phyloP scores from a whole-genome alignment of 1,140 invertebrate genomes.

The Neodiprion pinetum region DNA sequence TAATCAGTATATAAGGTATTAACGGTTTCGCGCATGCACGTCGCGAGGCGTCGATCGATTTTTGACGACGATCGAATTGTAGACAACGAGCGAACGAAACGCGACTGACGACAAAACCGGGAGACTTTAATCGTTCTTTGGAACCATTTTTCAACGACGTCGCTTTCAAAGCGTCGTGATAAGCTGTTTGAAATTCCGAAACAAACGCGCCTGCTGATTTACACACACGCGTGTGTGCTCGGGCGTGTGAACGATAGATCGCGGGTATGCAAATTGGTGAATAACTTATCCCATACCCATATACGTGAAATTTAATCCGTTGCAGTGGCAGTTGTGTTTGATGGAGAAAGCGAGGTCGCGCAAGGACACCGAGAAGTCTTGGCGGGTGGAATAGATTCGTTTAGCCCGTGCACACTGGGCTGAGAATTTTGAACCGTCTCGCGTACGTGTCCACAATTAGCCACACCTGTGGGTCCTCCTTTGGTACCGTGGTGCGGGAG shows the following conservation, averaged over 20 bases:
- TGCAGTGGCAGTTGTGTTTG: neutral
- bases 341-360: neutral
- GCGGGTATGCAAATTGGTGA: neutral
- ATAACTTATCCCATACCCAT: neutral
- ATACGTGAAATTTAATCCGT: neutral
- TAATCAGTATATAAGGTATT: neutral
- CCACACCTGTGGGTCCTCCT: neutral
- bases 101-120: too few species aligned
- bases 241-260: neutral
- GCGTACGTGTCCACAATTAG: neutral
- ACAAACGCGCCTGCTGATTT: neutral
- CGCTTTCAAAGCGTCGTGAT: too few species aligned
- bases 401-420: neutral
- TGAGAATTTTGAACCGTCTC: neutral
- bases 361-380: neutral
- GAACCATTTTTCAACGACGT: too few species aligned
- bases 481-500: too few species aligned
- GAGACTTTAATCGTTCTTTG: too few species aligned
- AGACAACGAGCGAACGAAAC: too few species aligned
- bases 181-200: too few species aligned
- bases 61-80: neutral
- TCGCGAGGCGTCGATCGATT: neutral
- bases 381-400: neutral
- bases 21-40: neutral
- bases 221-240: neutral